phyloP scores from a whole-genome alignment of 1,140 invertebrate species.

The Ylistrum balloti region DNA sequence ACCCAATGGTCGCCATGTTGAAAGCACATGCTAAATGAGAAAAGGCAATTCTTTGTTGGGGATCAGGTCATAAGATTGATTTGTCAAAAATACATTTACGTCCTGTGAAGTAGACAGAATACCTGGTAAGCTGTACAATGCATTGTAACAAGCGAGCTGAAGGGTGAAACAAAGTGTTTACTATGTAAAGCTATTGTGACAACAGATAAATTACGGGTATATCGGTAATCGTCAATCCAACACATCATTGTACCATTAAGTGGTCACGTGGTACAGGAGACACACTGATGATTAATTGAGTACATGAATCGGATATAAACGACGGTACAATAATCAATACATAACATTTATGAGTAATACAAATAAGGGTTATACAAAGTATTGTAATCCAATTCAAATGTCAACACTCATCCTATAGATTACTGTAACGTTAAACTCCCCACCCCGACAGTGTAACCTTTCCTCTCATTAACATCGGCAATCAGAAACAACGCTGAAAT shows the following conservation, averaged over 20 bases:
- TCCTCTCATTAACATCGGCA: neutral
- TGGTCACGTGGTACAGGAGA: neutral
- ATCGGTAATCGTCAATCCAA: neutral
- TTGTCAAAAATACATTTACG: no score
- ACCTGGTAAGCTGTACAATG: neutral
- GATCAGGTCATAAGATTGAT: no score
- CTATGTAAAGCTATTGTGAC: neutral
- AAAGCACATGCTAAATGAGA: neutral
- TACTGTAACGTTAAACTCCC: neutral
- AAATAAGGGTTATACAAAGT: neutral
- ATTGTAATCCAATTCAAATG: neutral
- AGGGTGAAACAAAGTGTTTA: neutral
- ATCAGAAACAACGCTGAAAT: neutral
- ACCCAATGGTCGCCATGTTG: neutral
- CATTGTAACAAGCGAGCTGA: neutral
- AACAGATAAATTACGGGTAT: neutral
- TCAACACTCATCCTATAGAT: neutral
- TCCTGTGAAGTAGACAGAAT: no score
- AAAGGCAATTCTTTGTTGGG: neutral
- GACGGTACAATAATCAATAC: neutral
- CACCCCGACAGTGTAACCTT: neutral
- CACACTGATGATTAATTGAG: neutral
- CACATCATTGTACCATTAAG: neutral
- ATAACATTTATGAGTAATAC: neutral
- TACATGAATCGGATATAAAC: neutral